phyloP scores from a whole-genome alignment of 2,797 vertebrate genomes.

The Pangasius macronema region DNA sequence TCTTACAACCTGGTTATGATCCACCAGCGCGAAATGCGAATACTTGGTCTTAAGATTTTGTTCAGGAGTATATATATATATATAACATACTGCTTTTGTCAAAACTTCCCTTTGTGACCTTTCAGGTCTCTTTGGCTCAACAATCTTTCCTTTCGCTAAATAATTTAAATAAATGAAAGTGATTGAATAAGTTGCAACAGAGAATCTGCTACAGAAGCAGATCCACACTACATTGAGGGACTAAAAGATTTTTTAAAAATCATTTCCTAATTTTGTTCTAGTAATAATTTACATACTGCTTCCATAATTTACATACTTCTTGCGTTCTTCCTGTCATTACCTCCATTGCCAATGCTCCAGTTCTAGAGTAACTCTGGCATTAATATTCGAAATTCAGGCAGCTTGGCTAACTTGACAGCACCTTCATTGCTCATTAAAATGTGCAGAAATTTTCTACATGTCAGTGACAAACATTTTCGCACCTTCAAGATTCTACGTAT shows the following conservation, averaged over 20 bases:
- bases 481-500: background rate
- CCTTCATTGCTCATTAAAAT: background rate
- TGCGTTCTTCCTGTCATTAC: background rate
- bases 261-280: background rate
- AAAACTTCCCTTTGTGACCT: background rate
- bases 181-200: background rate
- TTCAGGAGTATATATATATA: too few species aligned
- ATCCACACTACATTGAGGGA: background rate
- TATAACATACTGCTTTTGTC: background rate
- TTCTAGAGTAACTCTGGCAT: background rate
- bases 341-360: too few species aligned
- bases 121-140: background rate
- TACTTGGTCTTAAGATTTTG: too few species aligned
- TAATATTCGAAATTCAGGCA: background rate
- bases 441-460: background rate
- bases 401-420: background rate
- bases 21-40: too few species aligned
- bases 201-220: background rate
- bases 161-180: background rate
- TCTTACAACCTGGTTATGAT: too few species aligned
- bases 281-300: background rate
- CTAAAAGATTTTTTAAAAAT: background rate
- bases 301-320: background rate
- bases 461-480: background rate
- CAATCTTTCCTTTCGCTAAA: background rate